These are phyloP conservation scores for Melinopterus prodromus DNA, from an alignment of 2,888 invertebrate genomes.

Conservation along the genomic window DNA sequence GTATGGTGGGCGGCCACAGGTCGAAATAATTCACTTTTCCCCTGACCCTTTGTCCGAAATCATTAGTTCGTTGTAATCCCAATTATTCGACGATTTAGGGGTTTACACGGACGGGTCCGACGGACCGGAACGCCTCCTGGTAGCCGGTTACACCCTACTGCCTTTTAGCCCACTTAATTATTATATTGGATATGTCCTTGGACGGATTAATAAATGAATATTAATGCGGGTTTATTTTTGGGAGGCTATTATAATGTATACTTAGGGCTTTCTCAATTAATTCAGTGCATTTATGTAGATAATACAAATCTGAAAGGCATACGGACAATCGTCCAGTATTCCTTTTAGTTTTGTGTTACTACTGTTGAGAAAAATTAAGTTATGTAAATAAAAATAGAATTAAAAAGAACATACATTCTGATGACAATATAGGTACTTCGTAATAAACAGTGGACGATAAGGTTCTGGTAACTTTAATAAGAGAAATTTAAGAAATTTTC, in stretches of 20 bases:
- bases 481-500: too few relatives aligned
- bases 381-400: too few relatives aligned
- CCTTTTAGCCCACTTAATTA: not conserved
- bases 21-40: not conserved
- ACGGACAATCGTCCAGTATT: too few relatives aligned
- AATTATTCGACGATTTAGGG: not conserved
- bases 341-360: too few relatives aligned
- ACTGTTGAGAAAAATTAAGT: too few relatives aligned
- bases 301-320: too few relatives aligned
- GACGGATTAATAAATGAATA: not conserved
- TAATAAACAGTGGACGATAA: too few relatives aligned
- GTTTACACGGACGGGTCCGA: not conserved
- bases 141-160: not conserved
- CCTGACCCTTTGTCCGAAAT: not conserved
- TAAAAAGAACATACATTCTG: too few relatives aligned
- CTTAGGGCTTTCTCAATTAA: too few relatives aligned
- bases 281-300: too few relatives aligned
- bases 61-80: constrained; percentile 4
- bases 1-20: not conserved
- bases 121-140: not conserved
- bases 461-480: too few relatives aligned
- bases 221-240: not conserved
- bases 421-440: too few relatives aligned
- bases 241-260: not conserved
- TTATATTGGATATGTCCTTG: not conserved